These are phyloP conservation scores for Montifringilla adamsi DNA, from an alignment of 2,113 vertebrate genomes.

Conservation along the genomic window DNA sequence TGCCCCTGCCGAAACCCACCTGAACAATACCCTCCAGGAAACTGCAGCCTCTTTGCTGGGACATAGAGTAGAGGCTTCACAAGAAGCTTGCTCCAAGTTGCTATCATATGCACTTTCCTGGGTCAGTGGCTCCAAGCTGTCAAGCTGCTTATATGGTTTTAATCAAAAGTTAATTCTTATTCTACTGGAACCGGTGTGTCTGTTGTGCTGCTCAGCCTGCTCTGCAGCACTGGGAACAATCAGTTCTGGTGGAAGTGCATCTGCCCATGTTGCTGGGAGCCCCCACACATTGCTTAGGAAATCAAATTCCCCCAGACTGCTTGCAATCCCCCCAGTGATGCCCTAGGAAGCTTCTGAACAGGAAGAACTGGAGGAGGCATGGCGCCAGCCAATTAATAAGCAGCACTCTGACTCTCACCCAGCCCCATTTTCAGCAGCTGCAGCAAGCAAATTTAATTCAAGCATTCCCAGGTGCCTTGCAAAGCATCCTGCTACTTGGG, in stretches of 20 bases:
- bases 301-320: not conserved
- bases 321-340: not conserved
- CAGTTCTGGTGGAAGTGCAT: not conserved
- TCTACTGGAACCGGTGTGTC: not conserved
- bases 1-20: not conserved
- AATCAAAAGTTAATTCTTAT: conserved; percentile 40
- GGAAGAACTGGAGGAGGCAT: not conserved
- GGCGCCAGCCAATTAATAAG: not conserved
- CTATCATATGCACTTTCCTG: not conserved
- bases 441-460: conserved; percentile 16
- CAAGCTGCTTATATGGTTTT: conserved; percentile 1
- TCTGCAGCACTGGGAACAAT: not conserved
- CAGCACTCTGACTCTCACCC: not conserved
- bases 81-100: not conserved
- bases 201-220: not conserved
- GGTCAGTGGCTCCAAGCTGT: conserved; percentile 27
- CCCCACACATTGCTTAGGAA: not conserved
- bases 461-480: conserved; percentile 2
- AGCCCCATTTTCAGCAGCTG: conserved; percentile 15
- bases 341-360: not conserved
- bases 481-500: conserved; percentile 15
- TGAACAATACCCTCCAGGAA: rapidly evolving
- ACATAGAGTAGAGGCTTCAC: not conserved
- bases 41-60: not conserved
- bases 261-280: not conserved